These are phyloP conservation scores for Ladona fulva DNA, from an alignment of 1,140 invertebrate genomes.

Conservation along the genomic window DNA sequence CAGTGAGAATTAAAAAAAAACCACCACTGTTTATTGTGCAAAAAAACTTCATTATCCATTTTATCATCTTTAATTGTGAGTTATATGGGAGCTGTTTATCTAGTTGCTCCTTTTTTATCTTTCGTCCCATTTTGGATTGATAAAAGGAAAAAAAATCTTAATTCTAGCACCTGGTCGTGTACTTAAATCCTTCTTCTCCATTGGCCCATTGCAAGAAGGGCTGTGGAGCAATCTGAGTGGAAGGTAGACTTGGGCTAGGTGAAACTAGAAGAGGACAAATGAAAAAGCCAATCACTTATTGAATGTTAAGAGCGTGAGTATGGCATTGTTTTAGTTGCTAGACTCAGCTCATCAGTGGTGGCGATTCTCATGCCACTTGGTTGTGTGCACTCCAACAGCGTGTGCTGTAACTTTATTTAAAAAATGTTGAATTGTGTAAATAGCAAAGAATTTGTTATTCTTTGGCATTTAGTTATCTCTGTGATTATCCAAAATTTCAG, in stretches of 20 bases:
- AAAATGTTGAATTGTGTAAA: conserved; percentile 14
- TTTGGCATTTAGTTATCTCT: conserved; percentile 16
- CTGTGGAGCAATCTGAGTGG: not conserved
- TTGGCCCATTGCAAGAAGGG: not conserved
- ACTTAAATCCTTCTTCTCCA: not conserved
- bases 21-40: not conserved
- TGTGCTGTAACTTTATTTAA: conserved; percentile 8
- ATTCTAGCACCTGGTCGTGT: not conserved
- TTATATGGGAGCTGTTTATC: not conserved
- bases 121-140: not conserved
- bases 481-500: conserved; percentile 13
- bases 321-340: not conserved
- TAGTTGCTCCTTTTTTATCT: not conserved
- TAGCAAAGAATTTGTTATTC: conserved; percentile 12
- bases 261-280: not conserved
- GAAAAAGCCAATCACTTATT: not conserved
- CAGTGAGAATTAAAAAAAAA: not conserved
- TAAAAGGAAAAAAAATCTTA: not conserved
- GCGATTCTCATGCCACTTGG: not conserved
- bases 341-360: not conserved
- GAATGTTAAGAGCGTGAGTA: not conserved
- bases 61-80: not conserved
- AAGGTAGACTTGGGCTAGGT: conserved; percentile 3
- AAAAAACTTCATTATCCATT: not conserved
- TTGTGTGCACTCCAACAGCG: not conserved